A percentile compares a stretch with the other conserved stretches of the same genome.
These are phyloP conservation scores for Leptosomus discolor DNA, from an alignment of 2,113 vertebrate genomes.

Conservation along the genomic window DNA sequence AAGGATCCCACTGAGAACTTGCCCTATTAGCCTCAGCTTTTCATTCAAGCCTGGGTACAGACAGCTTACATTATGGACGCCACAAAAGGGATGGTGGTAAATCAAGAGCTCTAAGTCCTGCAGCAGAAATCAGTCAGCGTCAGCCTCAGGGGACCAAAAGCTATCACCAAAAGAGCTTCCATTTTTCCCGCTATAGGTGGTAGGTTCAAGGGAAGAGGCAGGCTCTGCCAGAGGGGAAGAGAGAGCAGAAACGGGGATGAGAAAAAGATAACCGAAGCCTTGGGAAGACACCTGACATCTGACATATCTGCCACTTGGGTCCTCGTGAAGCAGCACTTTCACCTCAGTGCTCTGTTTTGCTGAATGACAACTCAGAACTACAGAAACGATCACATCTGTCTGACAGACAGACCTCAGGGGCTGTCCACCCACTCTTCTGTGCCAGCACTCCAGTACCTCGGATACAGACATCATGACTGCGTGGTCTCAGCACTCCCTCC, in stretches of 20 bases:
- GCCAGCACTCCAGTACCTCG: background rate
- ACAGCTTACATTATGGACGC: background rate
- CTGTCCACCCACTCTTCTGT: background rate
- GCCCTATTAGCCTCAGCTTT: background rate
- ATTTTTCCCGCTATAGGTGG: background rate
- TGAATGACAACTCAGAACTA: background rate
- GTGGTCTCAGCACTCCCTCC: background rate
- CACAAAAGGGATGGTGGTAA: background rate
- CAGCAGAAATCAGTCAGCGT: background rate
- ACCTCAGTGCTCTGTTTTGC: background rate
- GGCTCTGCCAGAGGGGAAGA: background rate
- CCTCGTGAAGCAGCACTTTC: background rate
- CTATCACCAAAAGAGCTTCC: background rate
- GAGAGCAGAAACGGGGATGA: background rate
- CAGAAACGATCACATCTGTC: background rate
- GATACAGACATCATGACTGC: background rate
- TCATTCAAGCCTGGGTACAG: background rate
- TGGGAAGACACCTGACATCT: background rate
- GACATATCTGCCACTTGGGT: background rate
- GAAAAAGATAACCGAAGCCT: background rate
- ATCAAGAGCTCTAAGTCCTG: background rate
- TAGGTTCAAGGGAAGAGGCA: background rate
- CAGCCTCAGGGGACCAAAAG: background rate
- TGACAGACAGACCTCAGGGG: background rate
- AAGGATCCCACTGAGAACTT: background rate